Evolutionary conservation across 2,797 vertebrate species (phyloP), one percentile per base, ranked within the genome.

Genomic region (Garrulus glandarius): DNA sequence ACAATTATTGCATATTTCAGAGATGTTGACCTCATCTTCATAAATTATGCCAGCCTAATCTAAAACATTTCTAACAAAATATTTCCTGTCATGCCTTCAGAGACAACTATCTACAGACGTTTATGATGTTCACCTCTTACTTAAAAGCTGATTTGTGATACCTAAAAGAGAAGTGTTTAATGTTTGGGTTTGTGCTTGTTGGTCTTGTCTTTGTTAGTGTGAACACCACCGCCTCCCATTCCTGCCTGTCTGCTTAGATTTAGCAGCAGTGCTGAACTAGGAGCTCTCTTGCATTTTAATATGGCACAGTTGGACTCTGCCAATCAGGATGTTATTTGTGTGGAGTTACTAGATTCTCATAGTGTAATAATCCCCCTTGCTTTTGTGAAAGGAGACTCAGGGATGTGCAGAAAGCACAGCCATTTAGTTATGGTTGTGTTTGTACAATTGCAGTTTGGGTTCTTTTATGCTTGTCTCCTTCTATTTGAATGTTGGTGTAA

Each of bases 181-280:
- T 67, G 14, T 52, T 79, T 47, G 16, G 1, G 19, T 61, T 77
- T 56, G 37, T 49, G 2, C 17, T n/a, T 50, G 5, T 63, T 70
- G 24, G 4, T 74, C 15, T 64, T 87, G 17, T 23, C 24, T 63
- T 7, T 24, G 27, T 74, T 46, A 17, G 6, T 13, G 19, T 68
- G 29, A 53, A 4, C 16, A 10, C 3, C 9, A 12, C 6, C 2
- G 1, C 0, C 21, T 9, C 4, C 24, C 1, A 2, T 50, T 85
- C 69, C n/a, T 88, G 47, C 23, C 26, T 74, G 21, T 55, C 44
- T 81, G 32, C 24, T 83, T 84, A 78, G 39, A 23, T 88, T 64
- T 84, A 81, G 32, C 19, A 39, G 53, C 27, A 68, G 20, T 61
- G 61, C 34, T 92, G 53, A 64, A 46, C 34, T 46, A 16, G 53